Evolutionary conservation across 2,113 vertebrate species (phyloP), one percentile per base, ranked within the genome.

Genomic region (Zosterops borbonicus): DNA sequence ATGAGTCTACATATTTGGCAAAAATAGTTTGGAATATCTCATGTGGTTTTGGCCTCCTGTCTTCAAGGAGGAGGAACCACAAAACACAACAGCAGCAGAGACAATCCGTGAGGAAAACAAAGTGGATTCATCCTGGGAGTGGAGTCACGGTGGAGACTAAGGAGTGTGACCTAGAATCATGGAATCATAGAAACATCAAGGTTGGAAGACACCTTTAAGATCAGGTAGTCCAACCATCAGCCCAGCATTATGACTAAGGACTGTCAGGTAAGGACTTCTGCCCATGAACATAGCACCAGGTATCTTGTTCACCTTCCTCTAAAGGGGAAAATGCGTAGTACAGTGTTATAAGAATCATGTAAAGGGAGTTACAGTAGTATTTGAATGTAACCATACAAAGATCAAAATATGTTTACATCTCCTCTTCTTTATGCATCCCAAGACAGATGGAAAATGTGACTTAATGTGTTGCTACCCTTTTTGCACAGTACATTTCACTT

Each of bases 241-340:
- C 29, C 28, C 53, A 89, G 46, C n/a, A 47, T 20, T 41, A 17
- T 16, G 29, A 60, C n/a, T 60, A 41, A 46, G n/a, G 46, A 60
- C 20, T n/a, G 15, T 21, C 12, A 60, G 46, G 18, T 31, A 53
- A 53, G 47, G 50, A 64, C 15, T 74, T 77, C 28, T 77, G 21
- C 22, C 25, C 24, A 24, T 16, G 49, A 79, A 53, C 10, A 24
- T 1, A 65, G 50, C 5, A 77, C 39, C 19, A 67, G 31, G 14
- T 20, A 91, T 69, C 18, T 70, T 0, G 0, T n/a, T 75, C 5
- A 5, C 9, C 13, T 15, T 29, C 9, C 25, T 9, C 6, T 6
- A 44, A 79, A 85, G 33, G 42, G 63, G n/a, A 50, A 75, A 83
- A 89, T 3, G 12, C 27, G 39, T 8, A 58, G 47, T 44, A 64